Evolutionary conservation across 2,797 vertebrate species (phyloP).

Genomic region (Lithobates pipiens): DNA sequence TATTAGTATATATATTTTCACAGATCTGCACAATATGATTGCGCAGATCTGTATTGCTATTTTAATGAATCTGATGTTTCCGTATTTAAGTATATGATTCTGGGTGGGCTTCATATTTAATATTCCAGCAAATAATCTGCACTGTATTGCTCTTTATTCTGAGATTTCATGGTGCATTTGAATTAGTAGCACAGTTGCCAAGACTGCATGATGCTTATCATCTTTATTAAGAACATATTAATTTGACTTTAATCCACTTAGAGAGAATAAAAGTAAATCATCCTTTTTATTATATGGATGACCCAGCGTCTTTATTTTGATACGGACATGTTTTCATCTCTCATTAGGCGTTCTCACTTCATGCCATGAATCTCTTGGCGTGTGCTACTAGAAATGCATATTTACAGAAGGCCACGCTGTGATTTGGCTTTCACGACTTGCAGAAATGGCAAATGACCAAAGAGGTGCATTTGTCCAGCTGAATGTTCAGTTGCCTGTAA

Average conservation of each 20-base stretch:
- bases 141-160: neutral
- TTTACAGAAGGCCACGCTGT: slow-evolving; percentile 43
- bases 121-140: neutral
- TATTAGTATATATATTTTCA: too few relatives aligned
- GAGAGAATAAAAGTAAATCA: slow-evolving; percentile 18
- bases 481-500: slow-evolving; percentile 41
- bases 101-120: neutral
- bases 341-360: slow-evolving; percentile 4
- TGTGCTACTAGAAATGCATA: slow-evolving; percentile 14
- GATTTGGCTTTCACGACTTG: slow-evolving; percentile 16
- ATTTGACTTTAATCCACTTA: slow-evolving; percentile 28
- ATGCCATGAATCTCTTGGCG: slow-evolving; percentile 38
- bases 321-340: slow-evolving; percentile 10
- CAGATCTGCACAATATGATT: too few relatives aligned
- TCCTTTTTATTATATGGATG: slow-evolving; percentile 10
- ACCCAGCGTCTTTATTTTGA: slow-evolving; percentile 12
- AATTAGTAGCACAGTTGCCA: slow-evolving; percentile 1
- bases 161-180: neutral
- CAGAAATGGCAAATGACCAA: slow-evolving; percentile 44
- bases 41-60: too few relatives aligned
- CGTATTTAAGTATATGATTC: neutral
- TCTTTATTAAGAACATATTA: slow-evolving; percentile 20
- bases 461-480: slow-evolving; percentile 49
- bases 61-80: too few relatives aligned
- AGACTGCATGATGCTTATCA: slow-evolving; percentile 14